phyloP scores from a whole-genome alignment of 2,113 vertebrate species.

The Oreocharis arfaki region DNA sequence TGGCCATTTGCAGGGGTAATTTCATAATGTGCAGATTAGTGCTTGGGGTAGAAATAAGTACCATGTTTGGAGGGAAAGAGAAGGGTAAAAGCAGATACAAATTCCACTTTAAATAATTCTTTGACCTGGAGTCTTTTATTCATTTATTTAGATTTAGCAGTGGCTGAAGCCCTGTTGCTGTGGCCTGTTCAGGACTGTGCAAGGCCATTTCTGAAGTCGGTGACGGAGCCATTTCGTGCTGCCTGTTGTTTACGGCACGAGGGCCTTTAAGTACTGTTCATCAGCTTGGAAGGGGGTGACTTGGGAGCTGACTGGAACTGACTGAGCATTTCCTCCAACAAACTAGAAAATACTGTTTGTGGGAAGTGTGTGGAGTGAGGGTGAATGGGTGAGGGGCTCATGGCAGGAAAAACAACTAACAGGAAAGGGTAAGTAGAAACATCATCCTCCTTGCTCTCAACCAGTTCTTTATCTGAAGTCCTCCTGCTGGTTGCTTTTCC shows the following conservation, averaged over 20 bases:
- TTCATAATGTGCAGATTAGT: not conserved
- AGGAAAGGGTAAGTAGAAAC: constrained; percentile 53
- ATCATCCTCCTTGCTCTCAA: constrained; percentile 3
- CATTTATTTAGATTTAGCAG: not conserved
- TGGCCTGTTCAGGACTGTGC: not conserved
- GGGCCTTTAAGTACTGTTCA: not conserved
- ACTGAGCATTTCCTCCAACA: constrained; percentile 21
- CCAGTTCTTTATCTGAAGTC: constrained; percentile 57
- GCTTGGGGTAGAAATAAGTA: not conserved
- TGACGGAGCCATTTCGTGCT: rapidly evolving
- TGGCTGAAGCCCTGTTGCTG: not conserved
- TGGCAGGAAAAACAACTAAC: constrained; percentile 51
- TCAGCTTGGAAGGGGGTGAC: not conserved
- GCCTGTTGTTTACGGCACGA: not conserved
- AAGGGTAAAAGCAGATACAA: not conserved
- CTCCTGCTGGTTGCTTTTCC: constrained; percentile 55
- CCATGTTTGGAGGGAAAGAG: not conserved
- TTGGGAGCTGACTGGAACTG: not conserved
- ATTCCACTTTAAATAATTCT: not conserved
- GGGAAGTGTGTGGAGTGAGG: not conserved
- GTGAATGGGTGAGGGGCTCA: constrained; percentile 22
- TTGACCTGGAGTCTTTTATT: not conserved
- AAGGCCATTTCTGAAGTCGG: not conserved
- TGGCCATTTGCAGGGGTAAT: not conserved
- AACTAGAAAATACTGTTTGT: constrained; percentile 36